Evolutionary conservation across 2,113 vertebrate species (phyloP).

Genomic region (Rhea pennata): DNA sequence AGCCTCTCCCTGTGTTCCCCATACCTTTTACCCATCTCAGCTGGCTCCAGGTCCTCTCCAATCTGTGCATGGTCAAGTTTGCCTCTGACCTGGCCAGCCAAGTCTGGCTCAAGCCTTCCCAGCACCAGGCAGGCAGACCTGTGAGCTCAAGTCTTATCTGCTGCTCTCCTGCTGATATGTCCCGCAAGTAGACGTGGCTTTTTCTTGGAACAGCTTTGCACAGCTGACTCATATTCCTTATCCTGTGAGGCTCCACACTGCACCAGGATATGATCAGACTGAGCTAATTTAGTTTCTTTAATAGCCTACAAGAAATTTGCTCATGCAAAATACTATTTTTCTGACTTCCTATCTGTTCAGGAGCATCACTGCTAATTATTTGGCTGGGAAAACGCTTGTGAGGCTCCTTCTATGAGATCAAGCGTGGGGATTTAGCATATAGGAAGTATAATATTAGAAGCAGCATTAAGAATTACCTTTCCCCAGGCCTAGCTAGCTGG

Average conservation of each 20-base stretch:
- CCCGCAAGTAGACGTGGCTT: background rate
- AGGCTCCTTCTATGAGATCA: background rate
- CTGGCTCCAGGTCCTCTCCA: background rate
- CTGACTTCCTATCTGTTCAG: background rate
- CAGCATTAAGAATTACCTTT: conserved; percentile 28
- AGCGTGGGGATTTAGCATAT: background rate
- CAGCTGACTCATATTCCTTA: background rate
- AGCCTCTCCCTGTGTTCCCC: background rate
- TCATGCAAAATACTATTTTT: background rate
- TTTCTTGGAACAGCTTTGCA: conserved; percentile 3
- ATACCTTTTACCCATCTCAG: background rate
- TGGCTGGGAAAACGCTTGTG: background rate
- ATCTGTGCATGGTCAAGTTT: background rate
- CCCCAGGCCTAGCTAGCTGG: background rate
- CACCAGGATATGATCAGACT: background rate
- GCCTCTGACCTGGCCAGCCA: background rate
- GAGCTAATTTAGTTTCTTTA: background rate
- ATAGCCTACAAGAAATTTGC: background rate
- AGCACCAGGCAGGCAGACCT: background rate
- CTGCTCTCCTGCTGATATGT: background rate
- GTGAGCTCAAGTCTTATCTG: background rate
- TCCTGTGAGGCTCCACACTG: background rate
- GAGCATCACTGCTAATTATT: background rate
- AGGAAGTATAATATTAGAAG: conserved; percentile 23
- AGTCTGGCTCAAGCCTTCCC: background rate